Conservation (phyloP, 1,140 invertebrate species). For the Drosophila navojoa region DNA sequence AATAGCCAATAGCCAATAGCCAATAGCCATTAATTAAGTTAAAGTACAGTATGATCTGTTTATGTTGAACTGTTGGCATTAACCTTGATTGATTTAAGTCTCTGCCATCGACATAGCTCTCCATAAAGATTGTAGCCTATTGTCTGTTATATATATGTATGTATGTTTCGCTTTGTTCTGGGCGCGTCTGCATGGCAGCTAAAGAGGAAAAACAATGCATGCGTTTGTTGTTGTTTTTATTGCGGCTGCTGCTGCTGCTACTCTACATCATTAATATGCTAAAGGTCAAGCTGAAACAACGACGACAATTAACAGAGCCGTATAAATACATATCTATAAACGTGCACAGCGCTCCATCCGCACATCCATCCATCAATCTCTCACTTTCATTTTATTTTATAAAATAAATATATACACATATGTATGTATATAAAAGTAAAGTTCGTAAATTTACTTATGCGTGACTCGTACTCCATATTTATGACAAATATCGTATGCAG, state of each 20-base stretch:
- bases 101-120: slow-evolving; percentile 27
- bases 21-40: slow-evolving; percentile 35
- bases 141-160: neutral
- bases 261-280: slow-evolving; percentile 53
- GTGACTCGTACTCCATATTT: slow-evolving; percentile 9
- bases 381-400: slow-evolving; percentile 73
- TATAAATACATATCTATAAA: slow-evolving; percentile 30
- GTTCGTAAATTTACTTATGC: slow-evolving; percentile 39
- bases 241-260: slow-evolving; percentile 13
- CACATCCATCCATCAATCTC: slow-evolving; percentile 75
- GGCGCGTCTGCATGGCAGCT: slow-evolving; percentile 26
- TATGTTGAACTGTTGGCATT: slow-evolving; percentile 15
- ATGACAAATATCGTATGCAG: slow-evolving; percentile 2
- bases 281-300: slow-evolving; percentile 59
- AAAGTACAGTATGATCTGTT: slow-evolving; percentile 6
- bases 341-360: slow-evolving; percentile 22
- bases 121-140: neutral
- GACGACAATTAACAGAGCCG: slow-evolving; percentile 9
- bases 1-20: slow-evolving; percentile 23
- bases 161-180: slow-evolving; percentile 33
- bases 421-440: slow-evolving; percentile 14
- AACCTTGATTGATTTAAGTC: slow-evolving; percentile 45
- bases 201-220: slow-evolving; percentile 51
- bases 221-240: slow-evolving; percentile 55
- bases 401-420: slow-evolving; percentile 35